Evolutionary conservation across 1,140 invertebrate genomes (phyloP).

Genomic region (Archegozetes longisetosus): DNA sequence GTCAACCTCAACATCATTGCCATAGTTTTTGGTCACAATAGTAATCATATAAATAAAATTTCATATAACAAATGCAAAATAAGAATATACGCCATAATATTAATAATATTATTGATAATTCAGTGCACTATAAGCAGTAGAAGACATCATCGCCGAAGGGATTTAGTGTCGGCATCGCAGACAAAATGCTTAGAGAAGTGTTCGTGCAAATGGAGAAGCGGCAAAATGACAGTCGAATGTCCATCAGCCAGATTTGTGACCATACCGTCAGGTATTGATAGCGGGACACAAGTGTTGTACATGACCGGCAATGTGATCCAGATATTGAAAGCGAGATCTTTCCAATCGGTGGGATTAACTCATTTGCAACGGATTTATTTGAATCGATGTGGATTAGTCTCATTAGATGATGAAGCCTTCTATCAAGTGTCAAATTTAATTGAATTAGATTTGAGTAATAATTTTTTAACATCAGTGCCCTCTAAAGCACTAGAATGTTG

Average conservation of each 20-base stretch:
- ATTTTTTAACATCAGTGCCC: constrained; percentile 46
- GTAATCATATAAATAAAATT: too few relatives aligned
- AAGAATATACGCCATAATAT: too few relatives aligned
- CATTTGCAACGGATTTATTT: constrained; percentile 73
- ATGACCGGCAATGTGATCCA: constrained; percentile 68
- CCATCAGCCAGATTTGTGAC: constrained; percentile 56
- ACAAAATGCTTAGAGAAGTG: constrained; percentile 50
- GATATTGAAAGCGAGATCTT: constrained; percentile 57
- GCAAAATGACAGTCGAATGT: constrained; percentile 77
- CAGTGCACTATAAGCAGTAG: too few relatives aligned
- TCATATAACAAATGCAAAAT: too few relatives aligned
- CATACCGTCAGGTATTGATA: constrained; percentile 61
- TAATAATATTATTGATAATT: too few relatives aligned
- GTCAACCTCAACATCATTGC: too few relatives aligned
- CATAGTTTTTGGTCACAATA: too few relatives aligned
- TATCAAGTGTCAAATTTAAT: constrained; percentile 31
- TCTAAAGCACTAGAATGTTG: constrained; percentile 49
- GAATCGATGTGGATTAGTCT: constrained; percentile 56
- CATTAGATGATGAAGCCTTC: constrained; percentile 48
- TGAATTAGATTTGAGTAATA: constrained; percentile 58
- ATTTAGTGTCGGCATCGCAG: neutral
- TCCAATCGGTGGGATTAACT: constrained; percentile 54
- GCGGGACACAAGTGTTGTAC: constrained; percentile 74
- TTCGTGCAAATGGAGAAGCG: constrained; percentile 76
- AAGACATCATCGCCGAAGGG: neutral